These are phyloP conservation scores for Lonchura striata DNA, from an alignment of 2,113 vertebrate genomes.

Conservation along the genomic window DNA sequence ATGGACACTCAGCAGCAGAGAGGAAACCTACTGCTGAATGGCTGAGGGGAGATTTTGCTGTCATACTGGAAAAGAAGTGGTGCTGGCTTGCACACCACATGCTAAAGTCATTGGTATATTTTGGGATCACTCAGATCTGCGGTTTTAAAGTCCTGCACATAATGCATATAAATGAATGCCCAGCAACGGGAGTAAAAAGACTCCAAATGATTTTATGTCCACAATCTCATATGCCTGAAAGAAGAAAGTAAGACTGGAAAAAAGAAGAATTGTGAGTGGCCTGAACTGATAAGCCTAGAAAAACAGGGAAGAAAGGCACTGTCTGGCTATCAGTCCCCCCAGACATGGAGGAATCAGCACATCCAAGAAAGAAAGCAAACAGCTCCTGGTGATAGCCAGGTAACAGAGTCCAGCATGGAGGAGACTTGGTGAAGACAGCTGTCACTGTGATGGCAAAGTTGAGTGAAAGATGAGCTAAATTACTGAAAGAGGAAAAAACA, in stretches of 20 bases:
- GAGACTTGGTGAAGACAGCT: not conserved
- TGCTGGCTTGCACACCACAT: slow-evolving; percentile 4
- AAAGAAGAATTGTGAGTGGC: not conserved
- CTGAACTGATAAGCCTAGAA: not conserved
- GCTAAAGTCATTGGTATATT: slow-evolving; percentile 44
- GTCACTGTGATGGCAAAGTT: not conserved
- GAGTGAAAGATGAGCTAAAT: not conserved
- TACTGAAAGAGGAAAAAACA: not conserved
- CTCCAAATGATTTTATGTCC: not conserved
- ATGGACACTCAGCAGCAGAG: slow-evolving; percentile 42
- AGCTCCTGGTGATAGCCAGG: not conserved
- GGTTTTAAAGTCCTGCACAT: not conserved
- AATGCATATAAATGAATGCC: not conserved
- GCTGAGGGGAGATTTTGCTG: slow-evolving; percentile 37
- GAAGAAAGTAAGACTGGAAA: not conserved
- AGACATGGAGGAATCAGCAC: not conserved
- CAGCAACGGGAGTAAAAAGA: not conserved
- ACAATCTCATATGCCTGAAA: not conserved
- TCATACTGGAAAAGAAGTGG: slow-evolving; percentile 24
- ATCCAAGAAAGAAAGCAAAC: not conserved
- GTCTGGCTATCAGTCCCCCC: not conserved
- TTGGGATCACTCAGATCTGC: not conserved
- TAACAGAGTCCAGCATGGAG: not conserved
- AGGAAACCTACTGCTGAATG: slow-evolving; percentile 33
- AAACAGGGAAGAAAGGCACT: not conserved